Conservation (phyloP, 1,140 invertebrate species). For the Contarinia nasturtii region DNA sequence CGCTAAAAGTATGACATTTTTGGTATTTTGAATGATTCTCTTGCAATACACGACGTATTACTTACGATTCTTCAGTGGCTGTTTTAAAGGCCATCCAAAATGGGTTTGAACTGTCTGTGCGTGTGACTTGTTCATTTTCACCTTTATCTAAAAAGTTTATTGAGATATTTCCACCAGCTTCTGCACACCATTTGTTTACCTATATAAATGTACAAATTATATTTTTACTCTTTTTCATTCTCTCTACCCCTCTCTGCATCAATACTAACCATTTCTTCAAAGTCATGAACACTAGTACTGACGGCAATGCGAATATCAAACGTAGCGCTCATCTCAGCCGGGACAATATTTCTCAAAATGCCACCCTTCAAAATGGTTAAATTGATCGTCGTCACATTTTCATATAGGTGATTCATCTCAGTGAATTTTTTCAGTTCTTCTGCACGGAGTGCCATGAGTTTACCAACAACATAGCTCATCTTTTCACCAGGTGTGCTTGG, state of each 20-base stretch:
- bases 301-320: slow-evolving; percentile 68
- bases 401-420: slow-evolving; percentile 32
- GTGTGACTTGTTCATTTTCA: slow-evolving; percentile 26
- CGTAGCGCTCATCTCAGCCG: slow-evolving; percentile 45
- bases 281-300: slow-evolving; percentile 38
- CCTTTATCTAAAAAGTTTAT: slow-evolving; percentile 31
- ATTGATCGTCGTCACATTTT: slow-evolving; percentile 70
- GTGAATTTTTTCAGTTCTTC: slow-evolving; percentile 36
- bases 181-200: slow-evolving; percentile 28
- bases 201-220: neutral
- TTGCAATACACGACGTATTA: too few relatives aligned
- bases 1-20: slow-evolving; percentile 4
- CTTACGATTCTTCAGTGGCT: slow-evolving; percentile 29
- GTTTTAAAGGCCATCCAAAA: slow-evolving; percentile 61
- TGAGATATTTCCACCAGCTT: slow-evolving; percentile 36
- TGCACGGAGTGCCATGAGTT: slow-evolving; percentile 48
- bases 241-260: too few relatives aligned
- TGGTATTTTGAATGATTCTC: neutral
- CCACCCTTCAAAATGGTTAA: slow-evolving; percentile 65
- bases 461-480: slow-evolving; percentile 45
- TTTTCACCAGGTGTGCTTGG: slow-evolving; percentile 59
- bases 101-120: slow-evolving; percentile 38
- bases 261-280: slow-evolving; percentile 41
- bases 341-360: slow-evolving; percentile 71
- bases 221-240: neutral